These are phyloP conservation scores for Pangasius larnaudii DNA, from an alignment of 2,797 vertebrate species.

Conservation along the genomic window DNA sequence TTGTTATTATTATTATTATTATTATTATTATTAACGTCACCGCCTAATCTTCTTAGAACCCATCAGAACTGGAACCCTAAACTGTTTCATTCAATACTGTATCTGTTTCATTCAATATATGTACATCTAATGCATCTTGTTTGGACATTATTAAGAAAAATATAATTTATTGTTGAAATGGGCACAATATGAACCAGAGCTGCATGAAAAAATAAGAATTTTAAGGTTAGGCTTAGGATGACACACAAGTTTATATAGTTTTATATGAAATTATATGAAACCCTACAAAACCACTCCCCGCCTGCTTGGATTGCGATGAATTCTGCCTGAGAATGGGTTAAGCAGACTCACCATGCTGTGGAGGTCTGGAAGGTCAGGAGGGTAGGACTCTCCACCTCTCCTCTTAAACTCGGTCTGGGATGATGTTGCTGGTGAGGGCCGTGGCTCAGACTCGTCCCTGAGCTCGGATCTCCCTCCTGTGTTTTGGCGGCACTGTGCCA, in stretches of 20 bases:
- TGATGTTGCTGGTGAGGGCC: constrained; percentile 46
- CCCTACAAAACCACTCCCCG: not conserved
- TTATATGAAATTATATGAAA: not conserved
- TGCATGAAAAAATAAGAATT: not conserved
- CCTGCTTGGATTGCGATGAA: not conserved
- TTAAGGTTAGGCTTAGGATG: not conserved
- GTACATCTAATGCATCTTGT: not conserved
- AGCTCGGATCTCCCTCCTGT: constrained; percentile 65
- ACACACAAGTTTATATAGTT: not conserved
- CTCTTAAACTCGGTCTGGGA: constrained; percentile 70
- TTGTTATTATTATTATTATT: too few relatives aligned
- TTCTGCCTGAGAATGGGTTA: not conserved
- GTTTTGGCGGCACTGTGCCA: constrained; percentile 82
- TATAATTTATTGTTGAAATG: not conserved
- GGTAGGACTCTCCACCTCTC: constrained; percentile 76
- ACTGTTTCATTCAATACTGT: not conserved
- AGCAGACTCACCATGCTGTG: constrained; percentile 63
- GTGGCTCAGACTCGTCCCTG: constrained; percentile 66
- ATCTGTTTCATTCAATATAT: not conserved
- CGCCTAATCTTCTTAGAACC: not conserved
- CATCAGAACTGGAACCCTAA: not conserved
- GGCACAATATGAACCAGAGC: not conserved
- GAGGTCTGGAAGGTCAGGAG: constrained; percentile 82
- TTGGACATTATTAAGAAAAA: not conserved
- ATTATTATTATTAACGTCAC: not conserved